Conservation (phyloP, 2,797 vertebrate genomes). For the Pristis pectinata region DNA sequence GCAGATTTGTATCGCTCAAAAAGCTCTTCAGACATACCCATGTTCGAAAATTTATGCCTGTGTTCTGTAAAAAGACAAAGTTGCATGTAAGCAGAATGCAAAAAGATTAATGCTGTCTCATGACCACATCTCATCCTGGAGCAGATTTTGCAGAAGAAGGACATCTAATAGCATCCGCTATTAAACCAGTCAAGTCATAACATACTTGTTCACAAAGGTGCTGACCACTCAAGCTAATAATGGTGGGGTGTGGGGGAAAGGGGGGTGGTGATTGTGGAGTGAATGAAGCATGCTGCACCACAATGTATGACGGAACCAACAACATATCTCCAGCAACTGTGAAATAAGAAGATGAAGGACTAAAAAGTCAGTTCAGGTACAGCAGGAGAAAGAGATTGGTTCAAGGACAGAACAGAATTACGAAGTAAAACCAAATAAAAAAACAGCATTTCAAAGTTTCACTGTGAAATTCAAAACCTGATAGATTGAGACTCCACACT, state of each 20-base stretch:
- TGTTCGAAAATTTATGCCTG: not conserved
- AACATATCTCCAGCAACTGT: too few species aligned
- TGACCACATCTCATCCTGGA: not conserved
- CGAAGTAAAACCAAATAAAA: not conserved
- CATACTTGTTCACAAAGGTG: not conserved
- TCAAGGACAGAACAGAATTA: not conserved
- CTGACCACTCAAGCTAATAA: not conserved
- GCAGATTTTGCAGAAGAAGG: not conserved
- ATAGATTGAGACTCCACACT: not conserved
- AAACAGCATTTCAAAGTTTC: not conserved
- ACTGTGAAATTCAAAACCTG: not conserved
- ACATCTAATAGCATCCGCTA: not conserved
- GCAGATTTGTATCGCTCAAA: not conserved
- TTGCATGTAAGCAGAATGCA: not conserved
- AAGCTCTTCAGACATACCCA: not conserved
- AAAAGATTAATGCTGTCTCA: not conserved
- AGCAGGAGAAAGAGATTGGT: not conserved
- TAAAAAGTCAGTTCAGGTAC: too few species aligned
- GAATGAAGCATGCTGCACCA: not conserved
- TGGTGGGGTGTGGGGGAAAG: too few species aligned
- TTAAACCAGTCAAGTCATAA: not conserved
- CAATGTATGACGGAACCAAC: too few species aligned
- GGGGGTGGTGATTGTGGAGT: not conserved
- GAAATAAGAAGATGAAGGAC: not conserved
- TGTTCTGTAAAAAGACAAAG: not conserved